phyloP scores from a whole-genome alignment of 2,888 invertebrate genomes.

The Lottia scabra region DNA sequence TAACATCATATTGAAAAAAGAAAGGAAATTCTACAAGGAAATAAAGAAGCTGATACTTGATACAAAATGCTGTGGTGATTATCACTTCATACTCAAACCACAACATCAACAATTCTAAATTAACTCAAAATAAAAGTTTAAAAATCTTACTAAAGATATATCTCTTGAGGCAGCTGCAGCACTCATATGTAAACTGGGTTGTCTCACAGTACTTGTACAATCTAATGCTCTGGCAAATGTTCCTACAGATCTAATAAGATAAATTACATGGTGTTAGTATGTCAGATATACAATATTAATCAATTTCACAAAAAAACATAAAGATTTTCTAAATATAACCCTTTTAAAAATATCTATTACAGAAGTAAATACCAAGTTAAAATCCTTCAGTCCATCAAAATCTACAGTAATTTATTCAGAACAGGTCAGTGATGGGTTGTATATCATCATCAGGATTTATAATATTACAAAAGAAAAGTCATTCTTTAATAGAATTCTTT shows the following conservation, averaged over 20 bases:
- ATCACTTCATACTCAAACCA: too few relatives aligned
- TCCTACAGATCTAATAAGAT: slow-evolving; percentile 81
- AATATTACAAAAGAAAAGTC: too few relatives aligned
- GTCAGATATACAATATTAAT: background rate
- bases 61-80: too few relatives aligned
- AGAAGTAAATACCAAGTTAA: too few relatives aligned
- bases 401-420: background rate
- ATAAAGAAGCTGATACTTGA: too few relatives aligned
- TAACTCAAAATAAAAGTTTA: background rate
- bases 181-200: slow-evolving; percentile 98
- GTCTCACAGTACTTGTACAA: slow-evolving; percentile 97
- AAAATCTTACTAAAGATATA: slow-evolving; percentile 78
- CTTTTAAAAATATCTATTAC: too few relatives aligned
- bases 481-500: too few relatives aligned
- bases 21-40: too few relatives aligned
- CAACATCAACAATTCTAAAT: too few relatives aligned
- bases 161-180: slow-evolving; percentile 99
- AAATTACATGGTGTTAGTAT: background rate
- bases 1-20: too few relatives aligned
- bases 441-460: background rate
- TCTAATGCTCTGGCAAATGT: slow-evolving; percentile 99
- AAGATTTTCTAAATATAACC: too few relatives aligned
- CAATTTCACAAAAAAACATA: too few relatives aligned
- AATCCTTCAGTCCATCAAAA: slow-evolving; percentile 3
- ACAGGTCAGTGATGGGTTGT: background rate